phyloP scores from a whole-genome alignment of 2,797 vertebrate genomes.

The Pangasius krempfi region DNA sequence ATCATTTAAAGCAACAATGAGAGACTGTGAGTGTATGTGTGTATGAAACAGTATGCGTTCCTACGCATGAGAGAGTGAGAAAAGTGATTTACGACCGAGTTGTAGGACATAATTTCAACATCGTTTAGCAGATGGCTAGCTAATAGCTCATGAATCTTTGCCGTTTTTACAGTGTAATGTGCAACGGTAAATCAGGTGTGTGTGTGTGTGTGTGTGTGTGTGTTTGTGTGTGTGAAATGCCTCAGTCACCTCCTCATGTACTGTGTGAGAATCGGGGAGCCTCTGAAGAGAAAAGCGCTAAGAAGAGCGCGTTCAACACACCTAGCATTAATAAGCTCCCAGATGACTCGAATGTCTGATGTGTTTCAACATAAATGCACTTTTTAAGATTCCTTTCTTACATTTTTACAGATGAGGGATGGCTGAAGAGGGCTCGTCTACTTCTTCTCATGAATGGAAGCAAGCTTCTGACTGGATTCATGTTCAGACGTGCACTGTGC shows the following conservation, averaged over 20 bases:
- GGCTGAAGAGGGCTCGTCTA: conserved; percentile 26
- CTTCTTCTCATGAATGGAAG: conserved; percentile 49
- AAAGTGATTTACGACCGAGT: conserved; percentile 70
- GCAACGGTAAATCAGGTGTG: conserved; percentile 70
- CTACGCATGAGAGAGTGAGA: conserved; percentile 17
- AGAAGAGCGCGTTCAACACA: neutral
- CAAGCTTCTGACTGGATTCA: conserved; percentile 39
- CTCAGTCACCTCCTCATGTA: neutral
- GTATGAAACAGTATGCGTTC: neutral
- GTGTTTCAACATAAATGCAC: neutral
- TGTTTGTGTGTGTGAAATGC: neutral
- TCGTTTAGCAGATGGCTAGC: conserved; percentile 71
- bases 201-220: conserved; percentile 16
- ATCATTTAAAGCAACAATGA: conserved; percentile 62
- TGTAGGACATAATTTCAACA: conserved; percentile 63
- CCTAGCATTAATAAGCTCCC: neutral
- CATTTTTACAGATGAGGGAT: neutral
- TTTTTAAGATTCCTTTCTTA: neutral
- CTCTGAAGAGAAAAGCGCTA: neutral
- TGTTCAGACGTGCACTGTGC: conserved; percentile 65
- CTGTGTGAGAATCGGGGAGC: neutral
- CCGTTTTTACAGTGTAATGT: conserved; percentile 67
- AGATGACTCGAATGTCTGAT: neutral
- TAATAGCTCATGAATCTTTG: conserved; percentile 73
- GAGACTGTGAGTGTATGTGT: conserved; percentile 31